Base-by-base conservation (phyloP, 2,888 invertebrate genomes). In the Ochlodes sylvanus region DNA sequence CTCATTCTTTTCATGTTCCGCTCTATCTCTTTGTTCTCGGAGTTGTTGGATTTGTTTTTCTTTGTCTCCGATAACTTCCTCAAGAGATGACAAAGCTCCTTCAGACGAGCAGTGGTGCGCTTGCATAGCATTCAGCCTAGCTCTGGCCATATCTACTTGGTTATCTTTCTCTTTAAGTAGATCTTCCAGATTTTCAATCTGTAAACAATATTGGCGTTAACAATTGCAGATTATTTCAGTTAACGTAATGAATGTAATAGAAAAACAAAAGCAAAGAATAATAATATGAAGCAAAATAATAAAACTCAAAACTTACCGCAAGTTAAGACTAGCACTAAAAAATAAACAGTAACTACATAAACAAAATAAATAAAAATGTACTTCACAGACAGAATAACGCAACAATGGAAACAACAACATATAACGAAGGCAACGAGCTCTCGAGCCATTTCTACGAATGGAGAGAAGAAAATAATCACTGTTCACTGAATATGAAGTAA, bases 181-280 rank as follows among this genome's bases (percentile, higher is more conserved):
- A 83, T 99, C 99, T 94, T 99, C 99, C 73, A 99, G 94, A 87
- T 98, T 99, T 93, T 99, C 99, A 83, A 99, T 98, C 98, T 99
- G 88, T 77, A 92, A 92, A 73, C 42, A 68, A 56, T 67, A 66
- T 32, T 47, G 10, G 32, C 14, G 0, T 61, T 15, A 61, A 32
- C 42, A 55, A 27, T 2, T 44, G 19, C 7, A 9, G 7, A 17
- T 47, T 7, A 47, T 9, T 47, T 2, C 9, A 42, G 5, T 27
- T 14, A 17, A 17, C 1, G 17, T 47, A 7, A 47, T 47, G 9
- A 47, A 17, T 19, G 17, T 19, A 50, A 50, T 10, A 50, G n/a
- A 19, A 19, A 75, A 54, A 71, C 68, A 68, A 73, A 73, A 64
- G 68, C 65, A 70, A 74, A 70, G 60, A 34, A 65, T 69, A 57